A percentile compares a stretch with the other conserved stretches of the same genome.
Conservation (phyloP, 2,113 vertebrate genomes). For the Gobio gobio region DNA sequence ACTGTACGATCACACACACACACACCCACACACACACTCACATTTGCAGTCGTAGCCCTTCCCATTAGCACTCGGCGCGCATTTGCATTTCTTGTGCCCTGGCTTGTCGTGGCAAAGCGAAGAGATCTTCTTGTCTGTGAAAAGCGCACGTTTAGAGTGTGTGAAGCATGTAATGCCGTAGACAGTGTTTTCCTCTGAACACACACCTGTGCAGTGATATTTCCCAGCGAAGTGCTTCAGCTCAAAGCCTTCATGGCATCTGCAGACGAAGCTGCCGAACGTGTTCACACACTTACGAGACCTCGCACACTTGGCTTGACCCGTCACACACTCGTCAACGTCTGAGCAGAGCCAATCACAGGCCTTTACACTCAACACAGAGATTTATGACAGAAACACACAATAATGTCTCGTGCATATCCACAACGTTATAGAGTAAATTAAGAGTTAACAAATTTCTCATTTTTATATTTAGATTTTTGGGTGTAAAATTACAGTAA, state of each 20-base stretch:
- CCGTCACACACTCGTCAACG: constrained; percentile 85
- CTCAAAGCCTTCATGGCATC: constrained; percentile 88
- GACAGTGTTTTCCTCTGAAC: not conserved
- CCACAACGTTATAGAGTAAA: too few relatives aligned
- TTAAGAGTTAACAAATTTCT: too few relatives aligned
- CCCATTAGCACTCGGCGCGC: constrained; percentile 77
- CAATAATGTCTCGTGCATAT: too few relatives aligned
- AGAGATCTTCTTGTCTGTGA: constrained; percentile 76
- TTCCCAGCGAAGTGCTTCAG: constrained; percentile 85
- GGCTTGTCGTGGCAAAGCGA: constrained; percentile 79
- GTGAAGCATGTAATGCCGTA: not conserved
- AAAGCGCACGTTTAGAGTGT: constrained; percentile 67
- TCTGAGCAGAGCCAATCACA: constrained; percentile 70
- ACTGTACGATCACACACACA: constrained; percentile 59
- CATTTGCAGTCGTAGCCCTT: constrained; percentile 77
- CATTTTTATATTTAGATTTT: too few relatives aligned
- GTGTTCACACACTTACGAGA: constrained; percentile 91
- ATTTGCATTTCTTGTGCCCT: constrained; percentile 84
- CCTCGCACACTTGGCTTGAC: constrained; percentile 80
- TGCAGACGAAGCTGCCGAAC: constrained; percentile 93
- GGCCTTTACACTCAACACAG: too few relatives aligned
- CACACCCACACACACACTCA: constrained; percentile 81
- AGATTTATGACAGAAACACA: too few relatives aligned
- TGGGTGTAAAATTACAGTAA: too few relatives aligned
- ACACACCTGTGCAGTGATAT: constrained; percentile 86